Evolutionary conservation across 2,888 invertebrate genomes (phyloP).

Genomic region (Drosophila cracens): DNA sequence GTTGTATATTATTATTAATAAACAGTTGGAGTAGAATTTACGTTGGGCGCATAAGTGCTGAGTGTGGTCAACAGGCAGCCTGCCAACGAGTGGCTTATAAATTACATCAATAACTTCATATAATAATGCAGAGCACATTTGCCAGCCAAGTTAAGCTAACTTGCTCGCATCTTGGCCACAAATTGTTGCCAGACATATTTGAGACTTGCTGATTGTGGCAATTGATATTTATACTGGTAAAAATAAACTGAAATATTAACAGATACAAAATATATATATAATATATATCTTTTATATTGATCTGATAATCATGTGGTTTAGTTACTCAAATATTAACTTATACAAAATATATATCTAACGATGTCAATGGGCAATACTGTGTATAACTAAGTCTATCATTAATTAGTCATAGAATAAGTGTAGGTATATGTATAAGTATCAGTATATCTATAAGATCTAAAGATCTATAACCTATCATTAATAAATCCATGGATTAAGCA

Average conservation of each 20-base stretch:
- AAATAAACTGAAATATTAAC: neutral
- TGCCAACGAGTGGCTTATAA: slow-evolving; percentile 21
- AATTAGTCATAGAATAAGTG: neutral
- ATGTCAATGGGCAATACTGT: too few relatives aligned
- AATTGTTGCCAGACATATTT: neutral
- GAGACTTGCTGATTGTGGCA: neutral
- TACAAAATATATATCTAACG: rapidly evolving
- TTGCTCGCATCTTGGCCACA: neutral
- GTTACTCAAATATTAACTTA: neutral
- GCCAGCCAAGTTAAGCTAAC: neutral
- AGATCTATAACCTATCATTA: neutral
- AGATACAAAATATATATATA: neutral
- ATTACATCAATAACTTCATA: slow-evolving; percentile 22
- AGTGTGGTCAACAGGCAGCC: slow-evolving; percentile 7
- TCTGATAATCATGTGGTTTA: too few relatives aligned
- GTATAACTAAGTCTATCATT: neutral
- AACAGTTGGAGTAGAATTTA: neutral
- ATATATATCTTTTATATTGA: too few relatives aligned
- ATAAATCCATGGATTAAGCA: neutral
- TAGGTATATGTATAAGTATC: neutral
- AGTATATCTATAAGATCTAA: too few relatives aligned
- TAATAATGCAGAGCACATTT: neutral
- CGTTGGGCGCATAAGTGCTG: neutral
- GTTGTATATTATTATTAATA: slow-evolving; percentile 6
- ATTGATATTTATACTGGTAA: neutral